These are phyloP conservation scores for Panorpa germanica DNA, from an alignment of 2,888 invertebrate genomes.

Conservation along the genomic window DNA sequence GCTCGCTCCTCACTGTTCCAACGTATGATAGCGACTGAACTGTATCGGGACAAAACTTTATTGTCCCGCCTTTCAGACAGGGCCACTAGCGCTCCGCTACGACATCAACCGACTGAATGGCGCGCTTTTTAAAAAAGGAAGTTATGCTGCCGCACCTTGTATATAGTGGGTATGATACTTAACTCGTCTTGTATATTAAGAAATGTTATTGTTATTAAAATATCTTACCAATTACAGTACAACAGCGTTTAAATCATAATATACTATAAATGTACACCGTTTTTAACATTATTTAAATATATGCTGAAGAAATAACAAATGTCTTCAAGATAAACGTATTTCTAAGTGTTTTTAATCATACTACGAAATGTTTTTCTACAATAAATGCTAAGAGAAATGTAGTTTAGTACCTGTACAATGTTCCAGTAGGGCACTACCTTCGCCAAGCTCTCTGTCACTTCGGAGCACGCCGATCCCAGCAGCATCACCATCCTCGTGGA, in stretches of 20 bases:
- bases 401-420: conserved; percentile 56
- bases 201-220: background rate
- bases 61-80: too few relatives aligned
- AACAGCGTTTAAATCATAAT: background rate
- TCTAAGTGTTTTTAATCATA: background rate
- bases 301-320: conserved; percentile 11
- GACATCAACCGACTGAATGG: too few relatives aligned
- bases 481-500: conserved; percentile 60
- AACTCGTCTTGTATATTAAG: background rate
- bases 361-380: background rate
- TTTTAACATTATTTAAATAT: background rate
- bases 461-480: conserved; percentile 76
- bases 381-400: conserved; percentile 3
- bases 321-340: conserved; percentile 2
- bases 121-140: too few relatives aligned
- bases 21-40: too few relatives aligned
- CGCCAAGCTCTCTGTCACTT: conserved; percentile 79
- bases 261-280: background rate
- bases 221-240: background rate
- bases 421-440: conserved; percentile 89
- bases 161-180: background rate
- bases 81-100: too few relatives aligned
- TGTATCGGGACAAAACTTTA: too few relatives aligned
- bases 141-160: conserved; percentile 4
- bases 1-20: too few relatives aligned